phyloP scores from a whole-genome alignment of 2,797 vertebrate species.

The Neosilurus hyrtlii region DNA sequence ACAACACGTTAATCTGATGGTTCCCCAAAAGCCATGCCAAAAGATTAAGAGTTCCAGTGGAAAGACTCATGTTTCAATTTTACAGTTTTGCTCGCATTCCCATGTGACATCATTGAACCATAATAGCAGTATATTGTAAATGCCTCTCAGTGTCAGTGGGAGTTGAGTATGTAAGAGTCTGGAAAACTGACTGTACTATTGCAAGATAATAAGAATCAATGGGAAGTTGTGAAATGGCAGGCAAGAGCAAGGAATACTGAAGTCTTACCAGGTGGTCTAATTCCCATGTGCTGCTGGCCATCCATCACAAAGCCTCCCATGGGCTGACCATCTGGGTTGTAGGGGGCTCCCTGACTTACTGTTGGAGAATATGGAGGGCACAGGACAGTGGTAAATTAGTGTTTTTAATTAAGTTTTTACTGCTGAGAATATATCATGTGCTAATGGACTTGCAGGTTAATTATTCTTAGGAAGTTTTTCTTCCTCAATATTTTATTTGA shows the following conservation, averaged over 20 bases:
- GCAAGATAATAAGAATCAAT: slow-evolving; percentile 43
- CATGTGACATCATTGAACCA: no score
- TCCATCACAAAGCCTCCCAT: slow-evolving; percentile 99
- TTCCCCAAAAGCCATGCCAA: no score
- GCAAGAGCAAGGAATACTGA: slow-evolving; percentile 52
- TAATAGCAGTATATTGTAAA: no score
- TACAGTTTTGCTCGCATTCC: no score
- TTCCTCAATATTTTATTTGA: slow-evolving; percentile 31
- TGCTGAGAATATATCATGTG: slow-evolving; percentile 73
- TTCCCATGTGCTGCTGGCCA: slow-evolving; percentile 99
- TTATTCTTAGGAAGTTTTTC: slow-evolving; percentile 50
- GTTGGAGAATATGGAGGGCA: slow-evolving; percentile 70
- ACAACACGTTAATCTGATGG: no score
- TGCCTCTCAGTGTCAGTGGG: no score
- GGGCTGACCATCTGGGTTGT: slow-evolving; percentile 97
- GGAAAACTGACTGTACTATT: slow-evolving; percentile 7
- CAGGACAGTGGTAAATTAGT: slow-evolving; percentile 75
- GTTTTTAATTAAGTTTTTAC: slow-evolving; percentile 80
- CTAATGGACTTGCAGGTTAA: slow-evolving; percentile 63
- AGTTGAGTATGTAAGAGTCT: slow-evolving; percentile 6
- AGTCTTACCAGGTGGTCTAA: slow-evolving; percentile 97
- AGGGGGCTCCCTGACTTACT: slow-evolving; percentile 99
- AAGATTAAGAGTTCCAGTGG: no score
- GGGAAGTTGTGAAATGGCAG: slow-evolving; percentile 45
- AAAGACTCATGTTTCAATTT: no score